These are phyloP conservation scores for Cetoscarus ocellatus DNA, from an alignment of 2,797 vertebrate genomes.

Conservation along the genomic window DNA sequence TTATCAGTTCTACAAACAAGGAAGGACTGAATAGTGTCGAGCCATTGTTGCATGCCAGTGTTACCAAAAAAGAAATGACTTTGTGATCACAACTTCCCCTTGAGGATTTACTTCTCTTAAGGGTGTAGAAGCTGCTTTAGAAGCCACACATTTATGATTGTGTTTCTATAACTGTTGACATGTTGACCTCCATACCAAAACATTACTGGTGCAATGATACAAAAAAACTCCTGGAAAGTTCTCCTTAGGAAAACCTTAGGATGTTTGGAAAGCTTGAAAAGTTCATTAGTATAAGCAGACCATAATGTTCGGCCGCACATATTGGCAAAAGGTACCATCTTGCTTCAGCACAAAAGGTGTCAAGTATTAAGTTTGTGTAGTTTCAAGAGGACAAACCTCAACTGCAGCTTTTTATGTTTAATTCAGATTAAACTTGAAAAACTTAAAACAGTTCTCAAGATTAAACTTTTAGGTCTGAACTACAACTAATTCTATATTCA, in stretches of 20 bases:
- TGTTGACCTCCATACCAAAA: background rate
- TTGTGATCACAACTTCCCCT: background rate
- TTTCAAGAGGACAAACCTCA: no score
- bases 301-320: no score
- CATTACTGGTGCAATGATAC: background rate
- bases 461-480: no score
- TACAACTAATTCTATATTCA: no score
- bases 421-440: no score
- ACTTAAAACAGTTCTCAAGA: no score
- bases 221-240: background rate
- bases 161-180: background rate
- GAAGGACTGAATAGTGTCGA: conserved; percentile 8
- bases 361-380: no score
- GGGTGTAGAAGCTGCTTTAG: background rate
- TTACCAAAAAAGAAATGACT: conserved; percentile 25
- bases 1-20: conserved; percentile 35
- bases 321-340: no score
- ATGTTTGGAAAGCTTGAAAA: no score
- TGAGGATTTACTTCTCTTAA: background rate
- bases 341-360: no score
- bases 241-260: background rate
- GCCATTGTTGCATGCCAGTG: background rate
- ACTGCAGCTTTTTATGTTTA: no score
- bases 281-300: no score
- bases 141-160: background rate